These are phyloP conservation scores for Malurus leucopterus DNA, from an alignment of 2,797 vertebrate genomes.

Conservation along the genomic window DNA sequence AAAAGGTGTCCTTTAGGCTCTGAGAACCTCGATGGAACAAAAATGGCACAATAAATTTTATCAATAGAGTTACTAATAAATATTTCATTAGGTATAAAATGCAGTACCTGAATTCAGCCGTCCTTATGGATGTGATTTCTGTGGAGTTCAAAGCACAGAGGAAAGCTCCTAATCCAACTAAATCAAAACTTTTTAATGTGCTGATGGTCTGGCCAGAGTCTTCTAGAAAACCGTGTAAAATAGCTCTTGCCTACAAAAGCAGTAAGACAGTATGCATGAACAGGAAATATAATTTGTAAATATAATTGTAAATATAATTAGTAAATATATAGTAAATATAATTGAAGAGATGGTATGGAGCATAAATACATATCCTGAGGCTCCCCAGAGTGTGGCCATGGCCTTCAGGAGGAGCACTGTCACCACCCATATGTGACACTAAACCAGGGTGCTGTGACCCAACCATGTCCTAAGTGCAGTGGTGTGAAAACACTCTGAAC, in stretches of 20 bases:
- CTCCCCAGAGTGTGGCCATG: neutral
- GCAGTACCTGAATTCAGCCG: conserved; percentile 75
- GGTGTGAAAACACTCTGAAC: neutral
- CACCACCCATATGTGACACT: neutral
- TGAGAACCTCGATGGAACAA: neutral
- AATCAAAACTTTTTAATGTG: conserved; percentile 76
- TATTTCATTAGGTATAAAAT: neutral
- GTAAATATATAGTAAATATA: neutral
- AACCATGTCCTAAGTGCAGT: neutral
- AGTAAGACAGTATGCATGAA: neutral
- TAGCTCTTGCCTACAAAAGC: conserved; percentile 64
- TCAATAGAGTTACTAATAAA: neutral
- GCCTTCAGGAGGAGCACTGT: conserved; percentile 5
- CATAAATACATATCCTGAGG: neutral
- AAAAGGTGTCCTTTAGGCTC: neutral
- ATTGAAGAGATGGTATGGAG: neutral
- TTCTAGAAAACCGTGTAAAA: conserved; percentile 74
- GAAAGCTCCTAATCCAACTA: conserved; percentile 70
- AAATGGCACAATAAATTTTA: neutral
- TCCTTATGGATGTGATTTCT: conserved; percentile 67
- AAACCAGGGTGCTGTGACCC: neutral
- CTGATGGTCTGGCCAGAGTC: conserved; percentile 66
- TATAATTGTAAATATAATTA: too few relatives aligned
- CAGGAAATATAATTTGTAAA: neutral
- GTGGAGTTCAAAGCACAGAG: conserved; percentile 72